Conservation (phyloP, 2,113 vertebrate species). For the Pteropus alecto region DNA sequence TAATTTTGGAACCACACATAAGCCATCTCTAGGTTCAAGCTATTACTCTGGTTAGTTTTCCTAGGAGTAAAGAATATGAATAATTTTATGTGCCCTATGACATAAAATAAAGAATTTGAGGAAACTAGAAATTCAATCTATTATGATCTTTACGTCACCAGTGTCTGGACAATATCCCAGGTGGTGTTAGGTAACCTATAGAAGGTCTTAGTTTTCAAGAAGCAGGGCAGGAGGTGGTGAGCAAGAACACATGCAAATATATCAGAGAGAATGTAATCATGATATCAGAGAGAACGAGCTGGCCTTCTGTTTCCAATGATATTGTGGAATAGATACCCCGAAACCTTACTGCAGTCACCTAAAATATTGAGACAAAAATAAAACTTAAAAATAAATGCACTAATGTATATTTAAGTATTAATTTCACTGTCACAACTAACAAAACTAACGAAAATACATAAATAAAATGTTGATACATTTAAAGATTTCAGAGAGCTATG, state of each 20-base stretch:
- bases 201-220: neutral
- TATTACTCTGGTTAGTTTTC: neutral
- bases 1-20: constrained; percentile 49
- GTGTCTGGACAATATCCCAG: neutral
- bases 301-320: neutral
- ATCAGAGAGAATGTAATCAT: too few relatives aligned
- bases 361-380: neutral
- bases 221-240: neutral
- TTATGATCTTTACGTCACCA: neutral
- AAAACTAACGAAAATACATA: neutral
- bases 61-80: neutral
- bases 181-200: neutral
- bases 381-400: neutral
- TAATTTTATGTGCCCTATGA: neutral
- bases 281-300: neutral
- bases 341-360: neutral
- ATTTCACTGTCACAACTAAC: neutral
- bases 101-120: neutral
- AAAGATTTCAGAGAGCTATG: neutral
- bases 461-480: neutral
- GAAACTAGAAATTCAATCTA: neutral
- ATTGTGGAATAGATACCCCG: neutral
- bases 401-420: neutral
- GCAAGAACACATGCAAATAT: neutral
- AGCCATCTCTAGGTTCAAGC: constrained; percentile 18